Evolutionary conservation across 2,888 invertebrate genomes (phyloP).

Genomic region (Dendrolimus houi): DNA sequence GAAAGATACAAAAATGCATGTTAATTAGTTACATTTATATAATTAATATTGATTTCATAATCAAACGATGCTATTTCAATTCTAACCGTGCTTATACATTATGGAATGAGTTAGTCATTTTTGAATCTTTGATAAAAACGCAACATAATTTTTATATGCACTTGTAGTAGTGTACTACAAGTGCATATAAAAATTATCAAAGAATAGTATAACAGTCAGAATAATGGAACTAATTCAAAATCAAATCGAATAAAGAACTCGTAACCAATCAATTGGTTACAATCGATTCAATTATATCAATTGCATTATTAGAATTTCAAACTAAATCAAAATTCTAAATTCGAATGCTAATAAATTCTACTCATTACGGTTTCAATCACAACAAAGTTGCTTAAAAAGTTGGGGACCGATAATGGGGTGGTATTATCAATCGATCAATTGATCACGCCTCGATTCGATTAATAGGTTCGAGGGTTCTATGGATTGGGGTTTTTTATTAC

Average conservation of each 20-base stretch:
- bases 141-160: too few relatives aligned
- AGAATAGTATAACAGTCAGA: too few relatives aligned
- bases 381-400: slow-evolving; percentile 6
- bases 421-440: slow-evolving; percentile 19
- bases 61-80: too few relatives aligned
- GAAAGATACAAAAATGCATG: too few relatives aligned
- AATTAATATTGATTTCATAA: too few relatives aligned
- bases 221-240: too few relatives aligned
- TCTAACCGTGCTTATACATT: too few relatives aligned
- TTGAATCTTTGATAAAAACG: too few relatives aligned
- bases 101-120: too few relatives aligned
- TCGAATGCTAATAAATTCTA: not conserved
- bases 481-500: not conserved
- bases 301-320: not conserved
- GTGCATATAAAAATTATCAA: too few relatives aligned
- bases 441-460: slow-evolving; percentile 58
- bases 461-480: slow-evolving; percentile 8
- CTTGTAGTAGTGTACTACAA: too few relatives aligned
- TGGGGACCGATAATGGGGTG: not conserved
- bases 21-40: too few relatives aligned
- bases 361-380: slow-evolving; percentile 26
- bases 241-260: not conserved
- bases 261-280: slow-evolving; percentile 1
- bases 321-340: not conserved
- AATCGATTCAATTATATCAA: not conserved